Evolutionary conservation across 2,888 invertebrate species (phyloP), one percentile per base, ranked within the genome.

Genomic region (Morinoia aosen): DNA sequence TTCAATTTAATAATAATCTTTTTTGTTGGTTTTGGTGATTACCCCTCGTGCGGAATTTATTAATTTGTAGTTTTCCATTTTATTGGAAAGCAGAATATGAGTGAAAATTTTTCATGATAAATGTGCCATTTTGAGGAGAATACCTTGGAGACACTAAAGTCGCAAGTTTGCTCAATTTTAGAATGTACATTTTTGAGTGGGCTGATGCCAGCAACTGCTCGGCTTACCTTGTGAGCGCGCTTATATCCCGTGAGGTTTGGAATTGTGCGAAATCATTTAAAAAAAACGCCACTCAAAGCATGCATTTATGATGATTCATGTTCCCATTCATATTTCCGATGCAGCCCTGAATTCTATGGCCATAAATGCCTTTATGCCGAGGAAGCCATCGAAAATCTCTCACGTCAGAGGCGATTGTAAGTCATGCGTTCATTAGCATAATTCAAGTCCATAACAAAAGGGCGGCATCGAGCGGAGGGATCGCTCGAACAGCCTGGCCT

Each of bases 381-480:
- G 90, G 12, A 93, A 93, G 57, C 57, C 58, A 57, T n/a, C 25
- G 40, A 93, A 57, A 93, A 93, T 93, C 93, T 93, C 93, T 11
- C 57, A 10, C 90, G 57, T 57, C 57, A 57, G 33, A 57, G 57
- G 19, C 56, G 57, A 93, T 93, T 57, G 57, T 57, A 57, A 93
- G 93, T 93, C 93, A n/a, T 57, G 93, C 93, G 10, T 93, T 56
- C 93, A 93, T 93, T 93, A 93, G 93, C 93, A 93, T 93, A 93
- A 57, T 93, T 93, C 57, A 93, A 93, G 93, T 57, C 93, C 56
- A n/a, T n/a, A 57, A 56, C 56, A 93, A 56, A 90, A 90, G 48
- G 48, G 90, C 90, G 90, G 14, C 39, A 90, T 90, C 90, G 90
- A 90, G 40, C 90, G 90, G 8, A 90, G 40, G 90, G 90, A 48